Percentiles rank a stretch among this genome's conserved stretches.
These are phyloP conservation scores for Mimachlamys varia DNA, from an alignment of 2,888 invertebrate genomes.

Conservation along the genomic window DNA sequence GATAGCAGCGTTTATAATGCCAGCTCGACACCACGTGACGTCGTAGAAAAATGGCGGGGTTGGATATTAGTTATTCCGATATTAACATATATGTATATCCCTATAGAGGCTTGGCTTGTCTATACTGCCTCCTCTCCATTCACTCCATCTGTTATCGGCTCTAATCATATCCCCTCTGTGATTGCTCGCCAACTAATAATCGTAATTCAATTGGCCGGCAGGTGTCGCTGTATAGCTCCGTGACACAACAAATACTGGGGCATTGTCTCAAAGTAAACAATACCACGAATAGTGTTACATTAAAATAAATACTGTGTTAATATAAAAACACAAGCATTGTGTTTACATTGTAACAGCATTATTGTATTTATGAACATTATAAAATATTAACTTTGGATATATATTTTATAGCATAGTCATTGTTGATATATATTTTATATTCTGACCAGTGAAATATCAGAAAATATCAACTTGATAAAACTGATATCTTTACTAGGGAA, in stretches of 20 bases:
- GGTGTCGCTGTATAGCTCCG: neutral
- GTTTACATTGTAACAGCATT: no score
- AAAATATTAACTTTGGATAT: no score
- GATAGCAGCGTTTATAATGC: neutral
- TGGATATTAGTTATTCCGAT: neutral
- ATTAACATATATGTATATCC: conserved; percentile 24
- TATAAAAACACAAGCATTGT: neutral
- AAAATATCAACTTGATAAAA: no score
- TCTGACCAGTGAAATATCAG: no score
- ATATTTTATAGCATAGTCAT: no score
- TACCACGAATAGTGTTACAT: neutral
- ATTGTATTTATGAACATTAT: no score
- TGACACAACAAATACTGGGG: neutral
- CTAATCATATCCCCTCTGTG: neutral
- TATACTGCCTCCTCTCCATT: neutral
- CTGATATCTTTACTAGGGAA: no score
- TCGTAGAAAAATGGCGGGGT: neutral
- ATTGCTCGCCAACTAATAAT: neutral
- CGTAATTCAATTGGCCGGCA: neutral
- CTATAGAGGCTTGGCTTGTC: neutral
- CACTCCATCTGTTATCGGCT: neutral
- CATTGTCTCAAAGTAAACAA: neutral
- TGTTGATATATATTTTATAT: no score
- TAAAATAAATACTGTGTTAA: neutral
- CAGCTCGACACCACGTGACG: neutral